A percentile compares a stretch with the other conserved stretches of the same genome.
Conservation (phyloP, 2,888 invertebrate genomes). For the Uloborus plumipes region DNA sequence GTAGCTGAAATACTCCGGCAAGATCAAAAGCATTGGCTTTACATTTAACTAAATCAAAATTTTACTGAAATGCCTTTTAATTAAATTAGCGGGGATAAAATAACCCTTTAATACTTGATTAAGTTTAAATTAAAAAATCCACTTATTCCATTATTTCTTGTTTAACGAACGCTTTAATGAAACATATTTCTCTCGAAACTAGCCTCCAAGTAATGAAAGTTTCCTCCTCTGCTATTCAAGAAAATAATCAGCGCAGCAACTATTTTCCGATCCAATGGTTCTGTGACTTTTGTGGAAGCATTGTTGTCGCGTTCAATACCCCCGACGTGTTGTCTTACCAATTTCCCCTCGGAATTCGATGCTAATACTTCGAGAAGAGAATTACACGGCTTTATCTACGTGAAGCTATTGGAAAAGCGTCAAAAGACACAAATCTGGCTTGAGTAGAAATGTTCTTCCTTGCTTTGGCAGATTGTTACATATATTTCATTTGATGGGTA, state of each 20-base stretch:
- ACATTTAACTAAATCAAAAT: no score
- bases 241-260: constrained; percentile 34
- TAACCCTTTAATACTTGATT: no score
- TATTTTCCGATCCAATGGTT: constrained; percentile 39
- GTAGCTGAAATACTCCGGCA: no score
- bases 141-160: no score
- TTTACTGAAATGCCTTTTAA: no score
- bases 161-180: no score
- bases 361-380: constrained; percentile 34
- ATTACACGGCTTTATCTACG: constrained; percentile 20
- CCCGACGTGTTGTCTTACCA: constrained; percentile 23
- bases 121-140: no score
- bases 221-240: constrained; percentile 23
- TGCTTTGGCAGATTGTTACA: constrained; percentile 11
- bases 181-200: no score
- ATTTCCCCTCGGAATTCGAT: constrained; percentile 38
- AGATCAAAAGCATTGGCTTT: no score
- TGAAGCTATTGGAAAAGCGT: constrained; percentile 31
- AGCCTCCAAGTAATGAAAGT: constrained; percentile 18
- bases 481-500: no score
- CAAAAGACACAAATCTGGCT: constrained; percentile 36
- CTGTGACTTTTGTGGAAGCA: constrained; percentile 35
- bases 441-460: constrained; percentile 22
- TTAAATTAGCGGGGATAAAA: no score
- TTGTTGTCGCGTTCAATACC: constrained; percentile 22